These are phyloP conservation scores for Girardinus metallicus DNA, from an alignment of 2,797 vertebrate genomes.

Conservation along the genomic window DNA sequence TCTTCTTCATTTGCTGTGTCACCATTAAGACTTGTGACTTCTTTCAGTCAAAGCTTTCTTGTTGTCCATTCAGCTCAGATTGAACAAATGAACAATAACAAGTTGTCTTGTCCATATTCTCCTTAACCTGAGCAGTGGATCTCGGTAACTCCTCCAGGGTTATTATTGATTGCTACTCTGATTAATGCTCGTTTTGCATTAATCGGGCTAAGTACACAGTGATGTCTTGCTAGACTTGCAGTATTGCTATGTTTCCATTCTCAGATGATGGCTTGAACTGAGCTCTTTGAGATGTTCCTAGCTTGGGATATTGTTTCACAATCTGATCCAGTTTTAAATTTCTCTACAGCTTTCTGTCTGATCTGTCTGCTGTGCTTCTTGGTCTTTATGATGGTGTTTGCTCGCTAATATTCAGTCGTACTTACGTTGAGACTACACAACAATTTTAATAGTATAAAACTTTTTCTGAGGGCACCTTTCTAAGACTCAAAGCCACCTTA, in stretches of 20 bases:
- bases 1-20: background rate
- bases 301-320: too few relatives aligned
- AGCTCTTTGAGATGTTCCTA: too few relatives aligned
- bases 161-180: too few relatives aligned
- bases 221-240: too few relatives aligned
- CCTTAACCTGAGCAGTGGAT: background rate
- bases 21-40: background rate
- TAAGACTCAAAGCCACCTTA: background rate
- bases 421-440: background rate
- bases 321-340: too few relatives aligned
- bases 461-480: background rate
- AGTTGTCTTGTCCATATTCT: background rate
- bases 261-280: too few relatives aligned
- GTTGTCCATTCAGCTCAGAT: background rate
- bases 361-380: background rate
- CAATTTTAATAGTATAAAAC: too few relatives aligned
- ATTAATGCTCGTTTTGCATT: too few relatives aligned
- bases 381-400: background rate
- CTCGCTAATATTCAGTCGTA: background rate
- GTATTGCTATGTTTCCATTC: too few relatives aligned
- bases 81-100: background rate
- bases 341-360: too few relatives aligned
- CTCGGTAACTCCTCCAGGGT: background rate
- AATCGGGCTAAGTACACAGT: too few relatives aligned
- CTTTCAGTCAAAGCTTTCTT: background rate